Conservation (phyloP, 23 tunicate genomes). For the Trididemnum clinides region DNA sequence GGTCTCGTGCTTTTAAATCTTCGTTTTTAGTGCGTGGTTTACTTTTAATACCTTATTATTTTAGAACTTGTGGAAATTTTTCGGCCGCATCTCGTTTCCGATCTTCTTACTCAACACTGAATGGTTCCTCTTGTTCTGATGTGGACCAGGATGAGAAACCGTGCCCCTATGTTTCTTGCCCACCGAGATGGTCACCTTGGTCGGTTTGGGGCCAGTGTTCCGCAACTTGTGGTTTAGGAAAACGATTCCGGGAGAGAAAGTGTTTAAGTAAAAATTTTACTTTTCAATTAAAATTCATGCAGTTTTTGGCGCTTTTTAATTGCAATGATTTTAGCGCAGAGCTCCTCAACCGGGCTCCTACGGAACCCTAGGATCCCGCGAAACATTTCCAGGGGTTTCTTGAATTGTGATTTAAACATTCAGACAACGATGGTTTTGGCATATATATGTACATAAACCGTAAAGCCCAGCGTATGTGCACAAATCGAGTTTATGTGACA, state of each 20-base stretch:
- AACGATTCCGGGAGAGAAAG: background rate
- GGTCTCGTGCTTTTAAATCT: no score
- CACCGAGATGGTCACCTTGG: conserved; percentile 47
- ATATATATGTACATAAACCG: no score
- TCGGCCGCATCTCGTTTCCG: conserved; percentile 30
- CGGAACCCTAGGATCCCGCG: no score
- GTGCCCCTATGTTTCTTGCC: conserved; percentile 30
- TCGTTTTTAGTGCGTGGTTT: no score
- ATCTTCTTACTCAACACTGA: conserved; percentile 10
- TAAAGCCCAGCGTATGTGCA: no score
- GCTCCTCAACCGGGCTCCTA: no score
- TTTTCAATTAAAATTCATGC: background rate
- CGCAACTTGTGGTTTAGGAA: conserved; percentile 50
- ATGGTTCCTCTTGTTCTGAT: background rate
- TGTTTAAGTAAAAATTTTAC: conserved; percentile 11
- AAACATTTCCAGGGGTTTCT: no score
- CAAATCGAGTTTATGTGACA: no score
- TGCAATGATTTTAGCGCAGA: no score
- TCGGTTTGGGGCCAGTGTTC: conserved; percentile 43
- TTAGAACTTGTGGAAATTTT: conserved; percentile 40
- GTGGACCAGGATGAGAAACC: background rate
- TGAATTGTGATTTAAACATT: no score
- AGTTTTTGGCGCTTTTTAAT: background rate
- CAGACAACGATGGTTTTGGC: no score
- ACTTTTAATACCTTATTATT: background rate